A percentile compares a stretch with the other conserved stretches of the same genome.
phyloP scores from a whole-genome alignment of 1,140 invertebrate species.

The Drosophila nigromelanica region DNA sequence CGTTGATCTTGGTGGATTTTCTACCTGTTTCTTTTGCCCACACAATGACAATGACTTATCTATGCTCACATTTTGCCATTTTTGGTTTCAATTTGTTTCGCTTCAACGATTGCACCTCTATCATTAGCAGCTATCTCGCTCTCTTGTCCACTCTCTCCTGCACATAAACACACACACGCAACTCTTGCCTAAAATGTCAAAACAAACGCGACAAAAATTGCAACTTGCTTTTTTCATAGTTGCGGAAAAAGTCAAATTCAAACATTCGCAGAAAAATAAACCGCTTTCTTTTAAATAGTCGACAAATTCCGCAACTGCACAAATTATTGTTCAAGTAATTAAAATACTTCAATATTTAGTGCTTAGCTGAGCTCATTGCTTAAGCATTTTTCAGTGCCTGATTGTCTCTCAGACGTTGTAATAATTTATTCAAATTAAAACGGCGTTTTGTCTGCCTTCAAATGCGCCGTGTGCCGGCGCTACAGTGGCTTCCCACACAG shows the following conservation, averaged over 20 bases:
- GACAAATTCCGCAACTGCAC: slow-evolving; percentile 12
- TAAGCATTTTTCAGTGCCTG: slow-evolving; percentile 49
- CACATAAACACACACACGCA: slow-evolving; percentile 1
- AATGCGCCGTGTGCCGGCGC: neutral
- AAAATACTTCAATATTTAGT: slow-evolving; percentile 42
- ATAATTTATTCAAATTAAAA: slow-evolving; percentile 68
- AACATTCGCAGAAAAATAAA: slow-evolving; percentile 20
- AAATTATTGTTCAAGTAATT: slow-evolving; percentile 45
- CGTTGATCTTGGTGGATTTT: slow-evolving; percentile 6
- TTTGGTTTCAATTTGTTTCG: slow-evolving; percentile 56
- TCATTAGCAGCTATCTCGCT: slow-evolving; percentile 20
- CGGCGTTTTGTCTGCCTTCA: slow-evolving; percentile 37
- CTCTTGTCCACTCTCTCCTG: slow-evolving; percentile 1
- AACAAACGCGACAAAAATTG: slow-evolving; percentile 44
- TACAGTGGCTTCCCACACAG: slow-evolving; percentile 46
- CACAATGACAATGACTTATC: slow-evolving; percentile 47
- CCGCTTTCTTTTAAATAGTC: slow-evolving; percentile 35
- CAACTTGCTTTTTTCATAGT: slow-evolving; percentile 42
- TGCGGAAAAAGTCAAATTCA: slow-evolving; percentile 38
- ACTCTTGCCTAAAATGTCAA: slow-evolving; percentile 33
- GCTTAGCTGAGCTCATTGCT: slow-evolving; percentile 43
- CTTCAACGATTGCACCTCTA: slow-evolving; percentile 40
- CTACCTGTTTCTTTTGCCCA: slow-evolving; percentile 48
- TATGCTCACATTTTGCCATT: slow-evolving; percentile 49
- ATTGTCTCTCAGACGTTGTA: slow-evolving; percentile 28